Base-by-base conservation (phyloP, 2,888 invertebrate genomes). In the Ditula angustiorana region DNA sequence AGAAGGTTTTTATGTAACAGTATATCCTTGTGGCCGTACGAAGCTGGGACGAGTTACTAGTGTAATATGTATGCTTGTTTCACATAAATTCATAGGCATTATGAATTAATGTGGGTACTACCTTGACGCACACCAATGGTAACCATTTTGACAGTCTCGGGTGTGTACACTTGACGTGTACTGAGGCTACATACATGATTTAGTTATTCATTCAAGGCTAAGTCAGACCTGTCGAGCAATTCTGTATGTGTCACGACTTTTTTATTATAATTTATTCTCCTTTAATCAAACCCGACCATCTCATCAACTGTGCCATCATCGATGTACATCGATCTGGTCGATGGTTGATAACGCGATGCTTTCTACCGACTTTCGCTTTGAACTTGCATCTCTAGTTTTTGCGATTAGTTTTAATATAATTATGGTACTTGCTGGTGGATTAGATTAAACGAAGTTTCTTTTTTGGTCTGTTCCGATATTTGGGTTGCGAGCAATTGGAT, bases 291-390 rank as follows among this genome's bases (percentile, higher is more conserved):
- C 64, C 46, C 23, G 58, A 21, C 30, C 44, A 28, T 53, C 52
- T 41, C 41, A 63, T 63, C 63, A 52, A 13, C 53, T 35, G 24
- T 47, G 44, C 58, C 64, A 64, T 64, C 64, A 53, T n/a, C 23
- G 64, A 53, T 59, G 58, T 59, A 64, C 52, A 64, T 64, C 63
- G 23, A 28, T 44, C 44, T 46, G 55, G 52, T 46, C 13, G 58
- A 33, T 53, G 63, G 70, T 68, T 67, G 74, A 76, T 74, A 74
- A 72, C 68, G 69, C 70, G 69, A 73, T 74, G 77, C 84, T 85
- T 85, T 85, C 85, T 83, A 84, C 73, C 71, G 69, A 75, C 80
- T 83, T 84, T 85, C 85, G 79, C 81, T 74, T 79, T 73, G 74
- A 73, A 71, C 63, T 47, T 7, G 46, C 52, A 47, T 46, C 53